Conservation (phyloP, 2,797 vertebrate species). For the Ceryle rudis region DNA sequence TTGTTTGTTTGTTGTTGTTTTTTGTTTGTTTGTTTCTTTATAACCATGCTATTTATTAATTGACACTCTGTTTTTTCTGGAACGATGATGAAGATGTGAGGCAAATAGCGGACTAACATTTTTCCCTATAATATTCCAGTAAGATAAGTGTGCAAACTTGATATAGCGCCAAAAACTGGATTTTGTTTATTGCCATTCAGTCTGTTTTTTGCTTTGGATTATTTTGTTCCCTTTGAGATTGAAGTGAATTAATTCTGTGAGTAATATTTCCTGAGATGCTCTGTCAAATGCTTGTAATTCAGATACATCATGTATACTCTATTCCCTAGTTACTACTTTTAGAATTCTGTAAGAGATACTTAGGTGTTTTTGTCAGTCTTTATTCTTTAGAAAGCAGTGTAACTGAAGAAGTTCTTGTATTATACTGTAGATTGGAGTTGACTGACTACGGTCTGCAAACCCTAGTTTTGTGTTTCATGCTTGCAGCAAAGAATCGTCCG, state of each 20-base stretch:
- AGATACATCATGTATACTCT: not conserved
- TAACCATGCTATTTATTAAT: not conserved
- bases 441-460: not conserved
- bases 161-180: not conserved
- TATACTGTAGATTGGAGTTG: not conserved
- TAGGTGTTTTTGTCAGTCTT: not conserved
- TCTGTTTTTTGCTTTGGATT: not conserved
- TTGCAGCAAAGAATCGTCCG: not conserved
- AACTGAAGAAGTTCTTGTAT: not conserved
- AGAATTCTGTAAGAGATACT: not conserved
- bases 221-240: not conserved
- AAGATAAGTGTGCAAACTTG: not conserved
- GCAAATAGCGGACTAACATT: not conserved
- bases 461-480: not conserved
- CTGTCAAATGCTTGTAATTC: constrained; percentile 10
- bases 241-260: constrained; percentile 37
- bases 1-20: too few species aligned
- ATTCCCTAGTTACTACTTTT: not conserved
- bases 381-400: not conserved
- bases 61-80: not conserved
- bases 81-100: not conserved
- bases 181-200: constrained; percentile 14
- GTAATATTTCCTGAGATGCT: constrained; percentile 22
- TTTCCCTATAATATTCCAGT: not conserved
- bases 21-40: not conserved